Evolutionary conservation across 1,140 invertebrate genomes (phyloP).

Genomic region (Trachymyrmex septentrionalis): DNA sequence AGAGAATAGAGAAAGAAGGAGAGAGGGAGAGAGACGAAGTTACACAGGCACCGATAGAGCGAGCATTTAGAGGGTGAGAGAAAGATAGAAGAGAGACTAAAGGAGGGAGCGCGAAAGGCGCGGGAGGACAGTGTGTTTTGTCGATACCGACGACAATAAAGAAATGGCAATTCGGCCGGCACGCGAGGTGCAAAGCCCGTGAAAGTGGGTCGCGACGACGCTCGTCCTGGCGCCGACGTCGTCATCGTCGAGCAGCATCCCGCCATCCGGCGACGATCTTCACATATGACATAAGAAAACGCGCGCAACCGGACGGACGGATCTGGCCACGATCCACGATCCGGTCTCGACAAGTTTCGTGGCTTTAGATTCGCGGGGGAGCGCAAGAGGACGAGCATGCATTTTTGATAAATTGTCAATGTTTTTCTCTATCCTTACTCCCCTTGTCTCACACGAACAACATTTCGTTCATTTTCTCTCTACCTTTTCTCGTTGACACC

Average conservation of each 20-base stretch:
- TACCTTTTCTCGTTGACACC: constrained; percentile 51
- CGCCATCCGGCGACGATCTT: neutral
- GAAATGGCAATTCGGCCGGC: constrained; percentile 78
- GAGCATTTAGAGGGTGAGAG: neutral
- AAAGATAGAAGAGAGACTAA: neutral
- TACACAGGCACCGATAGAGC: neutral
- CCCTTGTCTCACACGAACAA: neutral
- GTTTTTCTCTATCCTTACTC: neutral
- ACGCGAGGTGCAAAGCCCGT: constrained; percentile 70
- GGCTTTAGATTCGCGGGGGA: neutral
- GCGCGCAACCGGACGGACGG: neutral
- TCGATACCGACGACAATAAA: constrained; percentile 80
- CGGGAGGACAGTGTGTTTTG: constrained; percentile 83
- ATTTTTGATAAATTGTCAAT: neutral
- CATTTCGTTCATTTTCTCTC: neutral
- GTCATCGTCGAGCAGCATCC: neutral
- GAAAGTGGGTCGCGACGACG: constrained; percentile 14
- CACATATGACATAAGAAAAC: constrained; percentile 2
- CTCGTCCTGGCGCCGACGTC: neutral
- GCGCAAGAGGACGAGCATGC: neutral
- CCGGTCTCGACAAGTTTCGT: neutral
- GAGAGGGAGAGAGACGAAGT: neutral
- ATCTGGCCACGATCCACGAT: neutral
- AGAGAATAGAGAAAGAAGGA: constrained; percentile 25
- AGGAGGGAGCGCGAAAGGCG: constrained; percentile 68